Percentiles rank a stretch among this genome's conserved stretches.
These are phyloP conservation scores for Eutrigla gurnardus DNA, from an alignment of 2,797 vertebrate species.

Conservation along the genomic window DNA sequence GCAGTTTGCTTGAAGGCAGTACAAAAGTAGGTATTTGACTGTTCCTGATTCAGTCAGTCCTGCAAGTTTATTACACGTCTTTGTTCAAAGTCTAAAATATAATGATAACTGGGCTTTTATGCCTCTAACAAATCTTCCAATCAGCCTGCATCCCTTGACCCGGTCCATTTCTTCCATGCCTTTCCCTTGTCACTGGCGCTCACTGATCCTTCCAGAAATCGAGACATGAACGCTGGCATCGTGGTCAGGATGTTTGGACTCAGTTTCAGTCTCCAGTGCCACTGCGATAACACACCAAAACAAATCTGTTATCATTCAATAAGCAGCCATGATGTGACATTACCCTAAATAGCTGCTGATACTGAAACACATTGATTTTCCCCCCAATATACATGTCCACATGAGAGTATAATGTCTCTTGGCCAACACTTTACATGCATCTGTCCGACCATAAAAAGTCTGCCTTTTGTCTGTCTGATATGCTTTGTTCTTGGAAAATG, in stretches of 20 bases:
- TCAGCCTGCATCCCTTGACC: background rate
- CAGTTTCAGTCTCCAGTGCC: constrained; percentile 11
- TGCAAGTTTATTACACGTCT: constrained; percentile 19
- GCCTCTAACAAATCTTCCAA: constrained; percentile 6
- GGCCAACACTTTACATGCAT: constrained; percentile 15
- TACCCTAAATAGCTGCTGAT: constrained; percentile 46
- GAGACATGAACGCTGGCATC: constrained; percentile 27
- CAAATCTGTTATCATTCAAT: constrained; percentile 47
- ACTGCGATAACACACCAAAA: constrained; percentile 23
- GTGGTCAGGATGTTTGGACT: constrained; percentile 27
- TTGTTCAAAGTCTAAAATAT: constrained; percentile 3
- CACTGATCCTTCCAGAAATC: constrained; percentile 30
- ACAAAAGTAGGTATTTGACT: constrained; percentile 32
- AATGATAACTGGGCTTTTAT: background rate
- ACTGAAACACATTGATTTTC: constrained; percentile 21
- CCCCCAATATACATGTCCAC: constrained; percentile 23
- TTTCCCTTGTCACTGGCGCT: constrained; percentile 7
- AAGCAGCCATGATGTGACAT: constrained; percentile 35
- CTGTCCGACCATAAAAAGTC: background rate
- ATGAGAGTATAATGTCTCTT: constrained; percentile 18
- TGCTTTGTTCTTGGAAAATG: background rate
- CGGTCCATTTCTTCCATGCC: constrained; percentile 6
- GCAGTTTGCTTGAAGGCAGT: constrained; percentile 50
- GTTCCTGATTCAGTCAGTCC: constrained; percentile 26
- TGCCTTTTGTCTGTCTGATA: constrained; percentile 2